phyloP scores from a whole-genome alignment of 2,888 invertebrate genomes.

The Philereme transversata region DNA sequence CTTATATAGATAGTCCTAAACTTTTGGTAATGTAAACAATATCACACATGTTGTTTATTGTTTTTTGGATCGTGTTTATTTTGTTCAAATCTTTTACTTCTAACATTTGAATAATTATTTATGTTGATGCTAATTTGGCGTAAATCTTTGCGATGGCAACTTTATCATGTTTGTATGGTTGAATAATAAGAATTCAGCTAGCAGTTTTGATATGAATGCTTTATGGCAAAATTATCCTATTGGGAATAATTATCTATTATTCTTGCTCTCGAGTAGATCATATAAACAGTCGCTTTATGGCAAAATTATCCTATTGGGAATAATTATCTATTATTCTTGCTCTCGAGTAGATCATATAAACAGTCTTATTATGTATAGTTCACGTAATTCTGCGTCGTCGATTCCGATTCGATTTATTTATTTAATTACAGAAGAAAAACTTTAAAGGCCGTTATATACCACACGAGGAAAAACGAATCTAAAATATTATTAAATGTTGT shows the following conservation, averaged over 20 bases:
- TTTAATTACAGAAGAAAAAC: slow-evolving; percentile 20
- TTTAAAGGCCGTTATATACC: slow-evolving; percentile 6
- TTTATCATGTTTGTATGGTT: no score
- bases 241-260: no score
- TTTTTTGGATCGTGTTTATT: slow-evolving; percentile 20
- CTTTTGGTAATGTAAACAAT: slow-evolving; percentile 22
- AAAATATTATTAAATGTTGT: slow-evolving; percentile 4
- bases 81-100: slow-evolving; percentile 4
- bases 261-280: no score
- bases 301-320: no score
- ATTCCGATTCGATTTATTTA: slow-evolving; percentile 40
- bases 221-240: no score
- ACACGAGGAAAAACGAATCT: slow-evolving; percentile 16
- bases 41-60: slow-evolving; percentile 31
- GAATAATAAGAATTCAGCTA: no score
- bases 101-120: slow-evolving; percentile 1
- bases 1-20: neutral
- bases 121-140: neutral
- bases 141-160: no score
- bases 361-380: slow-evolving; percentile 5
- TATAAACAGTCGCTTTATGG: no score
- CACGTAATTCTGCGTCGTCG: slow-evolving; percentile 32
- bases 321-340: no score
- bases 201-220: no score
- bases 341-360: no score